phyloP scores from a whole-genome alignment of 2,113 vertebrate species.

The Anarrhichthys ocellatus region DNA sequence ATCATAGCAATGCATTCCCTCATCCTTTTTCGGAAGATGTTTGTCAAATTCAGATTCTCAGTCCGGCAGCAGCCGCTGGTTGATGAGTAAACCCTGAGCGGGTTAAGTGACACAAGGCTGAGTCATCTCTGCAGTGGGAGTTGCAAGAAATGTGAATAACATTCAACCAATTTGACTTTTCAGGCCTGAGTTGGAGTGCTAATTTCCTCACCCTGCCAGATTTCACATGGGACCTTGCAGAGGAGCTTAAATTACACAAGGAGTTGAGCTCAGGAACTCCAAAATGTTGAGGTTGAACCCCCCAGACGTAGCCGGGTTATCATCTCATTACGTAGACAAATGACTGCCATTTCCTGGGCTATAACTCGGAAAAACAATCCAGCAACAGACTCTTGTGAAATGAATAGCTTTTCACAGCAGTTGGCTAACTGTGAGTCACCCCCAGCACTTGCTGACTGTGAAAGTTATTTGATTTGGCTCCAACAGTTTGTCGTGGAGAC shows the following conservation, averaged over 20 bases:
- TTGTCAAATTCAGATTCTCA: constrained; percentile 10
- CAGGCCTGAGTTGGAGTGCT: neutral
- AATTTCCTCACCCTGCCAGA: constrained; percentile 34
- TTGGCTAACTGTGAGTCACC: constrained; percentile 50
- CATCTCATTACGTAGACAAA: constrained; percentile 20
- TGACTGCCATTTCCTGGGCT: neutral
- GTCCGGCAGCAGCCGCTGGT: neutral
- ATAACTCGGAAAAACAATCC: neutral
- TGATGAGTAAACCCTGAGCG: constrained; percentile 19
- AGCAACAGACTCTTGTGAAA: constrained; percentile 29
- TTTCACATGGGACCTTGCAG: constrained; percentile 21
- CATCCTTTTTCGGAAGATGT: neutral
- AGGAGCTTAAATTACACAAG: neutral
- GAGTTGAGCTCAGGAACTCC: neutral
- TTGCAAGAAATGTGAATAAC: constrained; percentile 35
- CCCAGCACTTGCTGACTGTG: constrained; percentile 33
- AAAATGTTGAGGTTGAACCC: constrained; percentile 1
- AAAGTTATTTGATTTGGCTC: constrained; percentile 34
- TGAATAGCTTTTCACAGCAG: constrained; percentile 45
- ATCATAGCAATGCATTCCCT: neutral
- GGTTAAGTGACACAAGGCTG: constrained; percentile 31
- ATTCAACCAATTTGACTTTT: constrained; percentile 25
- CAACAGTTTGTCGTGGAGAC: constrained; percentile 30
- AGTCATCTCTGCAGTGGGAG: constrained; percentile 40
- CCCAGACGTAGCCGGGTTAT: neutral